Conservation (phyloP, 2,113 vertebrate species). For the Rafetus swinhoei region DNA sequence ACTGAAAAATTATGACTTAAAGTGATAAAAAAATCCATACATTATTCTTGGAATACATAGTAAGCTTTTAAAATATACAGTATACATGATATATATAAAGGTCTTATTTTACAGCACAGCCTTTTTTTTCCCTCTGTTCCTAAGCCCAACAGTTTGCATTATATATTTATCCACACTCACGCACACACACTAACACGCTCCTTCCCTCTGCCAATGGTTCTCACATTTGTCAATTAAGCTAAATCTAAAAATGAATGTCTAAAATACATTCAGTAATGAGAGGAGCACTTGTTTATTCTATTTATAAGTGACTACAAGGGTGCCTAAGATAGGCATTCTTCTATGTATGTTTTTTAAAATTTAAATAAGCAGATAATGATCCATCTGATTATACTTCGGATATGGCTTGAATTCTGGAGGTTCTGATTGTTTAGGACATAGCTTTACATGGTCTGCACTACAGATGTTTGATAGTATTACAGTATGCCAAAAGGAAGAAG, state of each 20-base stretch:
- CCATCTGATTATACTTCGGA: not conserved
- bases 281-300: not conserved
- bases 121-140: not conserved
- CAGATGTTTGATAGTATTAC: not conserved
- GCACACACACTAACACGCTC: not conserved
- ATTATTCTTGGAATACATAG: not conserved
- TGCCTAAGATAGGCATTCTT: not conserved
- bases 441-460: not conserved
- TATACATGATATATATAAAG: not conserved
- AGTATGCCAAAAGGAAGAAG: not conserved
- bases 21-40: not conserved
- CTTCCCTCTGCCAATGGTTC: not conserved
- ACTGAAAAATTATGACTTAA: not conserved
- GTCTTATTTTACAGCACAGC: not conserved
- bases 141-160: not conserved
- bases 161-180: not conserved
- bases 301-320: not conserved
- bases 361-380: not conserved
- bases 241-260: not conserved
- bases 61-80: not conserved
- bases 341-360: not conserved
- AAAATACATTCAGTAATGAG: not conserved
- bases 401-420: not conserved
- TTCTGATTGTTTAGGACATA: not conserved
- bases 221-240: not conserved